A percentile compares a stretch with the other conserved stretches of the same genome.
phyloP scores from a whole-genome alignment of 2,888 invertebrate genomes.

The Priocnemis perturbator region DNA sequence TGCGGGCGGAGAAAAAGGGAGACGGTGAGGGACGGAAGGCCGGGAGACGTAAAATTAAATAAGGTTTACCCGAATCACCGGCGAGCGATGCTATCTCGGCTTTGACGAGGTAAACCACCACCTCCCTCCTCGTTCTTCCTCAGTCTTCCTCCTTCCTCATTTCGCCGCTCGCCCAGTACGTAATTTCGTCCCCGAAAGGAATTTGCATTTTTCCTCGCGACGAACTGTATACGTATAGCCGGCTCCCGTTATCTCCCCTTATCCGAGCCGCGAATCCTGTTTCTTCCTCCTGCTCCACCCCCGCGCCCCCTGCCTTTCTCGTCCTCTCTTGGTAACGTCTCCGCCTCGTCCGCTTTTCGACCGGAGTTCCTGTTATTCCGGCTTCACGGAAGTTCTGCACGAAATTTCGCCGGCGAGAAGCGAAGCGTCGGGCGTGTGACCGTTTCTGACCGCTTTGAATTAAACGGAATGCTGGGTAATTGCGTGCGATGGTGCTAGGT shows the following conservation, averaged over 20 bases:
- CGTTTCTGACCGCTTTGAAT: too few relatives aligned
- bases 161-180: slow-evolving; percentile 17
- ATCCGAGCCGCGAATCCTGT: slow-evolving; percentile 8
- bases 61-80: slow-evolving; percentile 36
- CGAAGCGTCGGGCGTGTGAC: too few relatives aligned
- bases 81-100: slow-evolving; percentile 35
- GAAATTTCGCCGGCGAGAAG: too few relatives aligned
- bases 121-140: slow-evolving; percentile 5
- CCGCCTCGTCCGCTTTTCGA: too few relatives aligned
- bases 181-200: slow-evolving; percentile 27
- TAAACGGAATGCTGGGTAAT: too few relatives aligned
- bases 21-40: neutral
- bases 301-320: too few relatives aligned
- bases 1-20: neutral
- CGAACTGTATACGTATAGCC: slow-evolving; percentile 12
- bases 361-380: too few relatives aligned
- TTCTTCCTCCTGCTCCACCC: neutral
- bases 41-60: slow-evolving; percentile 41
- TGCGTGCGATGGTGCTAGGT: too few relatives aligned
- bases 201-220: slow-evolving; percentile 39
- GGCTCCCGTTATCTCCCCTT: slow-evolving; percentile 4
- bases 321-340: too few relatives aligned
- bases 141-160: slow-evolving; percentile 14
- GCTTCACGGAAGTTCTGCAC: too few relatives aligned
- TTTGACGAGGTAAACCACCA: slow-evolving; percentile 15